A percentile compares a stretch with the other conserved stretches of the same genome.
Conservation (phyloP, 2,797 vertebrate species). For the Hybognathus amarus region DNA sequence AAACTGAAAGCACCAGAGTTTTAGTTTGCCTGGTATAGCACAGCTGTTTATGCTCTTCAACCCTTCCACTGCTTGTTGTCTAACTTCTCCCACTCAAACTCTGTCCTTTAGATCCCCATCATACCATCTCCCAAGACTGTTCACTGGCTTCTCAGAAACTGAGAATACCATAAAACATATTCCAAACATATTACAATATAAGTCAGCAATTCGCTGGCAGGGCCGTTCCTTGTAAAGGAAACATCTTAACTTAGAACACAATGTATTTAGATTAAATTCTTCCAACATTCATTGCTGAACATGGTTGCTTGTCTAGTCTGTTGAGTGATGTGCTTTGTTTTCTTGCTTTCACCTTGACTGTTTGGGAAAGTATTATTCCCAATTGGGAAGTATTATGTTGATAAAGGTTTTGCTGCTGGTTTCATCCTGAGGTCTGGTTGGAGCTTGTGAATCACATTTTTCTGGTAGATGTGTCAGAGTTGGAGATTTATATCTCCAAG, state of each 20-base stretch:
- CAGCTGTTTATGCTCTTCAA: no score
- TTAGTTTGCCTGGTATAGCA: no score
- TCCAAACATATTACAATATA: background rate
- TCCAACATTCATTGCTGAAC: background rate
- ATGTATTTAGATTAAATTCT: background rate
- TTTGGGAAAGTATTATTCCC: no score
- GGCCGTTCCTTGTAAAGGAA: background rate
- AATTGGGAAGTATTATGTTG: background rate
- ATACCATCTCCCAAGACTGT: no score
- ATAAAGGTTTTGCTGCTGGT: conserved; percentile 19
- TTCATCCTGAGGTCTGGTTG: conserved; percentile 21
- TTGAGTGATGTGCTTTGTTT: conserved; percentile 25
- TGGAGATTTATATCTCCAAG: conserved; percentile 26
- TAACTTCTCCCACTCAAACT: no score
- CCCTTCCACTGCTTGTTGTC: no score
- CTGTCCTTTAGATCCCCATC: no score
- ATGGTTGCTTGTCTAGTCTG: background rate
- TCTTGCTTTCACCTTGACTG: conserved; percentile 3
- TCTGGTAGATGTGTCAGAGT: background rate
- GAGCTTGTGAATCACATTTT: conserved; percentile 1
- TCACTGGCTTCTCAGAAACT: no score
- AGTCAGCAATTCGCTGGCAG: background rate
- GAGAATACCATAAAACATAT: background rate
- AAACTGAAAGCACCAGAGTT: no score
- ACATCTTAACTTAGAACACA: background rate